Evolutionary conservation across 2,113 vertebrate genomes (phyloP).

Genomic region (Scalopus aquaticus): DNA sequence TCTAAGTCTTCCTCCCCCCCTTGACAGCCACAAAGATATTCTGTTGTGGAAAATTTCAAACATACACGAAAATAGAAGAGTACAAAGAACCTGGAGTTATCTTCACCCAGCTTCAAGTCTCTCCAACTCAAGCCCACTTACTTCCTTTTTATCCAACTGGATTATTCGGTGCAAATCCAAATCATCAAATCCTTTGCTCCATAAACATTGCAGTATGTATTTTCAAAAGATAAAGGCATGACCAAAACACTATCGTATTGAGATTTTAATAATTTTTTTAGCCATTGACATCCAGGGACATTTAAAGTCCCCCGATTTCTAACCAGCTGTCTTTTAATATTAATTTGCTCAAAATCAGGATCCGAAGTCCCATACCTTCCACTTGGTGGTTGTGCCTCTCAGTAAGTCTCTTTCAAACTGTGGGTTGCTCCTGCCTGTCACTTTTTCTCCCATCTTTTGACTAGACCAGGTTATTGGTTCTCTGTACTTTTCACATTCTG

Average conservation of each 20-base stretch:
- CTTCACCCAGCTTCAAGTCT: not conserved
- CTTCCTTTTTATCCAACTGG: not conserved
- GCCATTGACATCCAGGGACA: not conserved
- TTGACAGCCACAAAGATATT: not conserved
- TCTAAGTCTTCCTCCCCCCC: not conserved
- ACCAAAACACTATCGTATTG: not conserved
- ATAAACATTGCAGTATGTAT: not conserved
- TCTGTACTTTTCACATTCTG: not conserved
- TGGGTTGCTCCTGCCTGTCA: not conserved
- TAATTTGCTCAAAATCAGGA: not conserved
- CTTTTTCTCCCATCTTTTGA: not conserved
- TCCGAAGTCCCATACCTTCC: not conserved
- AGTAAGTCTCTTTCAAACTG: not conserved
- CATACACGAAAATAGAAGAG: not conserved
- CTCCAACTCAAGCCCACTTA: not conserved
- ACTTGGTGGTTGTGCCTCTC: not conserved
- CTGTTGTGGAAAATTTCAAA: slow-evolving; percentile 22
- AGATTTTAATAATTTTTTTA: not conserved
- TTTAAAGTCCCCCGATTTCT: not conserved
- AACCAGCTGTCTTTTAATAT: not conserved
- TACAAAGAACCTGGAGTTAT: not conserved
- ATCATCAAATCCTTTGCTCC: not conserved
- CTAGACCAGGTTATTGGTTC: not conserved
- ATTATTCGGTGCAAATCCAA: not conserved
- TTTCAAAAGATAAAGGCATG: slow-evolving; percentile 3